phyloP scores from a whole-genome alignment of 2,797 vertebrate species.

The Simalia tracyae region DNA sequence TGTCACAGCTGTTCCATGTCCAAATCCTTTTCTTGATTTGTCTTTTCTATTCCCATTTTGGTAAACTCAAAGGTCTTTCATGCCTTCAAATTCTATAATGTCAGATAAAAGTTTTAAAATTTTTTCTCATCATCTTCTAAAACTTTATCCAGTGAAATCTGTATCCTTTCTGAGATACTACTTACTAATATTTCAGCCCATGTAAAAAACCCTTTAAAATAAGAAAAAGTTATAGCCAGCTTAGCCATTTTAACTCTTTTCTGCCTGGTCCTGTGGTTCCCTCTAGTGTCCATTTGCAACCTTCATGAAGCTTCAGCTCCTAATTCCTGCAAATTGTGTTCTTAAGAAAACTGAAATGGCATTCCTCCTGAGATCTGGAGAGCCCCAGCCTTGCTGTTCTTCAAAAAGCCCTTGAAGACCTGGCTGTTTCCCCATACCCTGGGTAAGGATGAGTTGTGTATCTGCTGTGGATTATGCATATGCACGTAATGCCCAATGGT shows the following conservation, averaged over 20 bases:
- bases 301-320: neutral
- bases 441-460: neutral
- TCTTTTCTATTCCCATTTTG: neutral
- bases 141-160: neutral
- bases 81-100: neutral
- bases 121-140: neutral
- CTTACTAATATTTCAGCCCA: neutral
- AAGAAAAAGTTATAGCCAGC: neutral
- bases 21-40: neutral
- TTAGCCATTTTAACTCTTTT: neutral
- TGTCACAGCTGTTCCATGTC: neutral
- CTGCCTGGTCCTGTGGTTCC: neutral
- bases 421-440: neutral
- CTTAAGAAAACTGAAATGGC: neutral
- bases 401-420: neutral
- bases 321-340: neutral
- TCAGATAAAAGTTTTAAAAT: neutral
- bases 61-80: neutral
- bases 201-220: neutral
- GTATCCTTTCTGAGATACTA: neutral
- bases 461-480: neutral
- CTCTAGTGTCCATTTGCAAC: neutral
- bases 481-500: neutral
- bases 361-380: neutral
- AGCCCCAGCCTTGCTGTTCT: neutral